Evolutionary conservation across 2,888 invertebrate species (phyloP), one percentile per base, ranked within the genome.

Genomic region (Cyclophora punctaria): DNA sequence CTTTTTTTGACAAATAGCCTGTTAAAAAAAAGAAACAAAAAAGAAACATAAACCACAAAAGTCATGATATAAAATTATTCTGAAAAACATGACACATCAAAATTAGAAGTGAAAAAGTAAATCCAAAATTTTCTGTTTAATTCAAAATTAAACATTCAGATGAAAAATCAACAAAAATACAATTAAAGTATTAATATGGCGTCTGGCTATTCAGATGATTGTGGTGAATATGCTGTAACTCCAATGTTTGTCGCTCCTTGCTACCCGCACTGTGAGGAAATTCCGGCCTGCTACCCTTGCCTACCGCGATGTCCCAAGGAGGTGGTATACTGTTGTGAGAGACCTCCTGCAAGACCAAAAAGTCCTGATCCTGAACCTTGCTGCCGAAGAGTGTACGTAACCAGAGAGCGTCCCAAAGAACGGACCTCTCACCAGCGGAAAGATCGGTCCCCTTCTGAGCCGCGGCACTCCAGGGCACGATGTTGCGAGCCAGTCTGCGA

Each of bases 301-400:
- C 54, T 82, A 50, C 84, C 83, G 3, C 62, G 64, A 6, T 79
- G 80, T 52, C 62, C 66, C 3, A 76, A 76, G 51, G 62, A 63
- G 3, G 37, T 67, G 1, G 51, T 70, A 37, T 76, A 75, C 46
- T 78, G 71, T 50, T 74, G 69, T 48, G 78, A 78, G 47, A 74
- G 66, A 20, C 7, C 20, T 20, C 20, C 20, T 20, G 20, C 20
- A 20, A 20, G 20, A 20, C 1, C 20, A 20, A 20, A 20, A 20
- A 20, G 20, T 7, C 3, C 7, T 7, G 7, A 34, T 5, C 4
- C 4, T 44, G 33, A 20, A 7, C 44, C 20, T 4, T 34, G 33
- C 34, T 33, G 20, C 20, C 20, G 20, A 20, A 20, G 20, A 20
- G 20, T 20, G 20, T 20, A 20, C 20, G 20, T 20, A 2, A 20